These are phyloP conservation scores for Ceratina japonica DNA, from an alignment of 1,140 invertebrate genomes.

Conservation along the genomic window DNA sequence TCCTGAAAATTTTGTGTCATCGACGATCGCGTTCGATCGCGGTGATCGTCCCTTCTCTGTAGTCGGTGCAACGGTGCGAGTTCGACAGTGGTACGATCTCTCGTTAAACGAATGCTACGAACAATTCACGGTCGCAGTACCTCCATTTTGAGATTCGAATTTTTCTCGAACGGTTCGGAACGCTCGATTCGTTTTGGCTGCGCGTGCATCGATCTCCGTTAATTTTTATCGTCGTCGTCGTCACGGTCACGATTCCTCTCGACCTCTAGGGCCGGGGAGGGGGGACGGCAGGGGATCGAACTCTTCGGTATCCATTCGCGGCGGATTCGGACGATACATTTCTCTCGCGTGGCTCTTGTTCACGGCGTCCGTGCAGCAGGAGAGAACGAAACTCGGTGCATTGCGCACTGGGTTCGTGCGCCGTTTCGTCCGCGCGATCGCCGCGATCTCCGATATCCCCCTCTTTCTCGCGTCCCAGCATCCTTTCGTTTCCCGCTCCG, in stretches of 20 bases:
- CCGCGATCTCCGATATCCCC: constrained; percentile 36
- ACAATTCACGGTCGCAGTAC: constrained; percentile 44
- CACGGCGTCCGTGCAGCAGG: constrained; percentile 18
- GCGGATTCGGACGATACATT: constrained; percentile 25
- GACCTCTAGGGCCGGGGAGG: too few species aligned
- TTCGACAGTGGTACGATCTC: constrained; percentile 17
- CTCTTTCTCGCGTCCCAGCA: constrained; percentile 8
- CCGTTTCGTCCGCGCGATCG: constrained; percentile 51
- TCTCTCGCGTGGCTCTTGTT: constrained; percentile 30
- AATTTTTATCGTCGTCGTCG: too few species aligned
- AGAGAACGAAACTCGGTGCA: constrained; percentile 70
- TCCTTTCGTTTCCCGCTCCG: constrained; percentile 2
- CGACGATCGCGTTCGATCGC: background rate
- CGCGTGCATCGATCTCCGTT: background rate
- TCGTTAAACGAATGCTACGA: constrained; percentile 30
- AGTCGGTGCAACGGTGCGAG: background rate
- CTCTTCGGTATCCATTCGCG: background rate
- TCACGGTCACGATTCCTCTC: too few species aligned
- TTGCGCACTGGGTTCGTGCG: constrained; percentile 73
- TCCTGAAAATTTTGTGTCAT: background rate
- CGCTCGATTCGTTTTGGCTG: background rate
- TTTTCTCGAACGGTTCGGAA: constrained; percentile 9
- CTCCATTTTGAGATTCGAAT: constrained; percentile 70
- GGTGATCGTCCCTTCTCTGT: background rate
- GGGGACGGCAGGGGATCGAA: too few species aligned